A percentile compares a stretch with the other conserved stretches of the same genome.
Evolutionary conservation across 2,888 invertebrate species (phyloP).

Genomic region (Rapana venosa): DNA sequence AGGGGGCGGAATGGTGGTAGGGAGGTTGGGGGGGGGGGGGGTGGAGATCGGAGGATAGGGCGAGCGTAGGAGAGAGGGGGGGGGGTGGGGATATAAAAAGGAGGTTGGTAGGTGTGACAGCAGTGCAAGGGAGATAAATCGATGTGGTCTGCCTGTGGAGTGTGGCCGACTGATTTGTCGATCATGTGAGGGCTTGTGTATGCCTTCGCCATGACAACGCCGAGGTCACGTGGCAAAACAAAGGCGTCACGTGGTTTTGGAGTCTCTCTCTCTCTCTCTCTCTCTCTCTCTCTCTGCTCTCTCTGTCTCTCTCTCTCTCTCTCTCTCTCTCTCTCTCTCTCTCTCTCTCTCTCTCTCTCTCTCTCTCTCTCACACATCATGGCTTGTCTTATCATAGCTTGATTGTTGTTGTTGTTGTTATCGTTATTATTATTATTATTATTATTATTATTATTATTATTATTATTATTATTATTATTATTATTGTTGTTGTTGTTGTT

Average conservation of each 20-base stretch:
- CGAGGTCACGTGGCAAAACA: constrained; percentile 1
- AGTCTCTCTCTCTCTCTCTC: not conserved
- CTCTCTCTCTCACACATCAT: no score
- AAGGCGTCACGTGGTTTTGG: not conserved
- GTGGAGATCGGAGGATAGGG: no score
- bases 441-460: no score
- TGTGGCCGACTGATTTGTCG: not conserved
- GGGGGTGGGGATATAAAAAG: not conserved
- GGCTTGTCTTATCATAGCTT: no score
- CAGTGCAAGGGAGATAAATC: not conserved
- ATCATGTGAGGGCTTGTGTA: constrained; percentile 10
- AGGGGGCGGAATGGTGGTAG: no score
- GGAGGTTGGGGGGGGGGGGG: no score
- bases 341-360: constrained; percentile 7
- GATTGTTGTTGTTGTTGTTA: no score
- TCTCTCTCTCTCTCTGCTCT: constrained; percentile 14
- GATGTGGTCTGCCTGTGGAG: no score
- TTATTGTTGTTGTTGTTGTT: no score
- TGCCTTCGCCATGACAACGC: constrained; percentile 8
- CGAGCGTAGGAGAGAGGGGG: not conserved
- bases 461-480: no score
- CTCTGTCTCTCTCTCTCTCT: not conserved
- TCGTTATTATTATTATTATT: no score
- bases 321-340: not conserved
- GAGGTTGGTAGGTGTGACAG: not conserved